These are phyloP conservation scores for Oligia fasciuncula DNA, from an alignment of 2,888 invertebrate species.

Conservation along the genomic window DNA sequence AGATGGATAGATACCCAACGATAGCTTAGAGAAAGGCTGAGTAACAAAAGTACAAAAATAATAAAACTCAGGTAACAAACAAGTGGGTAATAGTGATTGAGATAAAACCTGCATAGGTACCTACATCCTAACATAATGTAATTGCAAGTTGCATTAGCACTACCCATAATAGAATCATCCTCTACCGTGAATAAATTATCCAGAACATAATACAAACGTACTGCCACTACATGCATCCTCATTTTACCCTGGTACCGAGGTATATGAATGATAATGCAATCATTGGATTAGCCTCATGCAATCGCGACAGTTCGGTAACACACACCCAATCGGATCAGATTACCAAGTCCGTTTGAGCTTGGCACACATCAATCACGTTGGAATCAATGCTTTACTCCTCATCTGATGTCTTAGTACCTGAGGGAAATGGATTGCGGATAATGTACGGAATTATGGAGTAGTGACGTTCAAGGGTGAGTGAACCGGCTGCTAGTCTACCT, in stretches of 20 bases:
- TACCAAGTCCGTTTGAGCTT: slow-evolving; percentile 71
- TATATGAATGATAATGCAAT: slow-evolving; percentile 69
- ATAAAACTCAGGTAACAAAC: not conserved
- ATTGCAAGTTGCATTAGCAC: not conserved
- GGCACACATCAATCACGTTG: slow-evolving; percentile 77
- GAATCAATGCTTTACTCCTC: slow-evolving; percentile 74
- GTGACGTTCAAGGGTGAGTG: slow-evolving; percentile 16
- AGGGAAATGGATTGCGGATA: slow-evolving; percentile 33
- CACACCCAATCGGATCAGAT: slow-evolving; percentile 76
- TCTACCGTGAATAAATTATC: slow-evolving; percentile 15
- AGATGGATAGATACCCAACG: not conserved
- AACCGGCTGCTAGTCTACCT: not conserved
- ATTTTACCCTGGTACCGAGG: slow-evolving; percentile 38
- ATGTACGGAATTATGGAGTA: slow-evolving; percentile 25
- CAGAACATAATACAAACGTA: slow-evolving; percentile 10
- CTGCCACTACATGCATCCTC: slow-evolving; percentile 20
- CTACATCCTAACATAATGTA: not conserved
- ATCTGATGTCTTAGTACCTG: slow-evolving; percentile 70
- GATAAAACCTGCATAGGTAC: not conserved
- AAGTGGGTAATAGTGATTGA: not conserved
- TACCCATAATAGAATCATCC: not conserved
- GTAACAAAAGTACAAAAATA: not conserved
- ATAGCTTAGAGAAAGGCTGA: not conserved
- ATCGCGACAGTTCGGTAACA: slow-evolving; percentile 56
- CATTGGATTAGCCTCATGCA: slow-evolving; percentile 69